phyloP scores from a whole-genome alignment of 1,140 invertebrate genomes.

The Papilio machaon region DNA sequence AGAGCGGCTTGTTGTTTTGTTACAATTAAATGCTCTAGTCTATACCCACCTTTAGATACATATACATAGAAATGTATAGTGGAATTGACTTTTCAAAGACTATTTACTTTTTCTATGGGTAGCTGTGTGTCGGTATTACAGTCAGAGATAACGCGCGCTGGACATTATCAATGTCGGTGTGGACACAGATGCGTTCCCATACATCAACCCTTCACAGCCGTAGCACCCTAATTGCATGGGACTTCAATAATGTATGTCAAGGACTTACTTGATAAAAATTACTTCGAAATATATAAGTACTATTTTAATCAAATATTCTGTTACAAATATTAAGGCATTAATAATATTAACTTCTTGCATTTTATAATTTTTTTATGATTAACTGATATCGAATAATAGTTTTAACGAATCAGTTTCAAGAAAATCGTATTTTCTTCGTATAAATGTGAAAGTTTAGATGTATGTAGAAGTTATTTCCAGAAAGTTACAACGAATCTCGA shows the following conservation, averaged over 20 bases:
- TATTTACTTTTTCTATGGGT: background rate
- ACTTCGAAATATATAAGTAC: background rate
- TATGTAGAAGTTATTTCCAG: no score
- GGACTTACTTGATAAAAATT: conserved; percentile 45
- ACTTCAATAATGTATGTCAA: conserved; percentile 49
- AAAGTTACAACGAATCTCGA: no score
- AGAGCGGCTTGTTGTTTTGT: no score
- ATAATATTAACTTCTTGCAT: no score
- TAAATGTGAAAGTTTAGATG: no score
- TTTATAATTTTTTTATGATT: no score
- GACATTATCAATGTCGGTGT: conserved; percentile 58
- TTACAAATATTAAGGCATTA: background rate
- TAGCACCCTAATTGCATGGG: conserved; percentile 49
- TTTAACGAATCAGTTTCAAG: background rate
- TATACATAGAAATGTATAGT: background rate
- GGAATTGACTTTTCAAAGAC: background rate
- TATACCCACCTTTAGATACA: no score
- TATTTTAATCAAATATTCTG: background rate
- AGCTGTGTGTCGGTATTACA: conserved; percentile 11
- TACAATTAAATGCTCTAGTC: no score
- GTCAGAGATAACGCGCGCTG: conserved; percentile 45
- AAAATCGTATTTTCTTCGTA: no score
- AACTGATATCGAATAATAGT: background rate
- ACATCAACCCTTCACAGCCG: conserved; percentile 45
- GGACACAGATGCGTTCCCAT: conserved; percentile 68